A percentile compares a stretch with the other conserved stretches of the same genome.
phyloP scores from a whole-genome alignment of 2,113 vertebrate genomes.

The Alexandromys fortis region DNA sequence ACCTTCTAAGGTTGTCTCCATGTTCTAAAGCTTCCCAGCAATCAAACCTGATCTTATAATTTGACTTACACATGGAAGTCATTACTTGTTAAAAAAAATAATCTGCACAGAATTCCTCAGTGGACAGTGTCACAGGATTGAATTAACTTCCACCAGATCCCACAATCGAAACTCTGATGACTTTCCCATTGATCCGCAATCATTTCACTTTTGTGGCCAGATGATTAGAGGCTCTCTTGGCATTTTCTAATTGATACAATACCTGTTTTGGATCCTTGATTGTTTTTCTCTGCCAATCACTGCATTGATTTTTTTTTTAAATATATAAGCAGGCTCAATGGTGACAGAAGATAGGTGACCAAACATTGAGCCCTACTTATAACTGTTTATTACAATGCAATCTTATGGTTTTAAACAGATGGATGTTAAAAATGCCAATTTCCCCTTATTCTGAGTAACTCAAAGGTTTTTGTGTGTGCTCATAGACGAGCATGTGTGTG shows the following conservation, averaged over 20 bases:
- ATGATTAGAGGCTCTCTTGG: slow-evolving; percentile 40
- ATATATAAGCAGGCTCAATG: background rate
- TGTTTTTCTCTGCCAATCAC: slow-evolving; percentile 17
- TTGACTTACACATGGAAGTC: slow-evolving; percentile 6
- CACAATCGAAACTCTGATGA: slow-evolving; percentile 20
- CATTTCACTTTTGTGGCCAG: slow-evolving; percentile 12
- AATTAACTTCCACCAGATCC: background rate
- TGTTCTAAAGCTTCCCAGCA: background rate
- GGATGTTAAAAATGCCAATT: background rate
- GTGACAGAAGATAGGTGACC: background rate
- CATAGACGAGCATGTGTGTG: background rate
- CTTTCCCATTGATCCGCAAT: slow-evolving; percentile 56
- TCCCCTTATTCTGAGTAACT: background rate
- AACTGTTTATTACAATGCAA: background rate
- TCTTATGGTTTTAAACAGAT: slow-evolving; percentile 5
- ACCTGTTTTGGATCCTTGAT: background rate
- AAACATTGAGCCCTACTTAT: background rate
- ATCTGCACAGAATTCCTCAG: background rate
- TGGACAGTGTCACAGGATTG: background rate
- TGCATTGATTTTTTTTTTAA: background rate
- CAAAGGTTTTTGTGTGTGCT: background rate
- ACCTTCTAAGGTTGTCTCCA: background rate
- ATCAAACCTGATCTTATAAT: background rate
- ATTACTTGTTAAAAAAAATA: background rate
- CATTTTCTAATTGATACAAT: slow-evolving; percentile 49